Evolutionary conservation across 2,888 invertebrate species (phyloP).

Genomic region (Aphidoletes aphidimyza): DNA sequence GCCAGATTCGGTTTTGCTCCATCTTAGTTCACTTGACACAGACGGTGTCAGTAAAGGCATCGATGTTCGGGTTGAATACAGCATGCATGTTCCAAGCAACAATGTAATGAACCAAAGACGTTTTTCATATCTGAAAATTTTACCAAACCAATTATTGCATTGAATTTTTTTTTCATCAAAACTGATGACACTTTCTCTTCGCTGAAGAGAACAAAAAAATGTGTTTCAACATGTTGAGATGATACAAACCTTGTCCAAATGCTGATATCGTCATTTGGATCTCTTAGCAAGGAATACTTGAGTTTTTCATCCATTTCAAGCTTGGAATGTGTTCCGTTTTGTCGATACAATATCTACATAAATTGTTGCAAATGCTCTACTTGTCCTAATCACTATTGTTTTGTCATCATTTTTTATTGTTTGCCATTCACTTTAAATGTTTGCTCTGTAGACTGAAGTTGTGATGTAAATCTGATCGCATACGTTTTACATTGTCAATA

Average conservation of each 20-base stretch:
- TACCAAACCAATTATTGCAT: too few species aligned
- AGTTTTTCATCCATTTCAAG: slow-evolving; percentile 63
- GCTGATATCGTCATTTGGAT: slow-evolving; percentile 65
- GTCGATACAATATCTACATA: too few species aligned
- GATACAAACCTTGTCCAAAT: slow-evolving; percentile 64
- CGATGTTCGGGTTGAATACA: slow-evolving; percentile 75
- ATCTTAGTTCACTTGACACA: slow-evolving; percentile 72
- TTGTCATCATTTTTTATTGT: too few species aligned
- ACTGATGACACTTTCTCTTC: background rate
- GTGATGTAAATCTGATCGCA: too few species aligned
- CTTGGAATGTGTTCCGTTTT: background rate
- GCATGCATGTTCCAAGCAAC: slow-evolving; percentile 72
- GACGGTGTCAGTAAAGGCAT: slow-evolving; percentile 74
- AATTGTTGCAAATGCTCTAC: too few species aligned
- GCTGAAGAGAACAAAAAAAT: too few species aligned
- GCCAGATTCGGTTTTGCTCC: slow-evolving; percentile 78
- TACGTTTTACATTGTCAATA: too few species aligned
- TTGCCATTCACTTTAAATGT: too few species aligned
- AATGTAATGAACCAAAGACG: slow-evolving; percentile 71
- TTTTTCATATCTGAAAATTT: slow-evolving; percentile 67
- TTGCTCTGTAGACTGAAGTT: too few species aligned
- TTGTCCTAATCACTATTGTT: too few species aligned
- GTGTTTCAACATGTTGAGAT: background rate
- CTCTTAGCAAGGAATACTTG: slow-evolving; percentile 65
- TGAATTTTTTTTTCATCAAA: too few species aligned